Evolutionary conservation across 1,140 invertebrate species (phyloP).

Genomic region (Lepidurus packardi): DNA sequence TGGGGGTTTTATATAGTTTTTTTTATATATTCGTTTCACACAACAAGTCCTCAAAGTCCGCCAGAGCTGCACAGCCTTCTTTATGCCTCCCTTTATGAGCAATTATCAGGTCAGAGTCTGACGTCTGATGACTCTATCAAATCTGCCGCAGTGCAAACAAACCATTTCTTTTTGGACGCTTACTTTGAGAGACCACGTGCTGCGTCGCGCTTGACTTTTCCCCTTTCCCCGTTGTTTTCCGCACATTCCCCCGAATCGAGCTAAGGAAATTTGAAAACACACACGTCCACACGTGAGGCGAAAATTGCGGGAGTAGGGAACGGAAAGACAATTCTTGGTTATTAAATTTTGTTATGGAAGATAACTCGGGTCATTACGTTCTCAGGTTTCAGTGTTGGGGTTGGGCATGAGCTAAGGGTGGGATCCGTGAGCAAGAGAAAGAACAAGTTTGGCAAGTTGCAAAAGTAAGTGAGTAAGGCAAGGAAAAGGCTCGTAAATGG

Average conservation of each 20-base stretch:
- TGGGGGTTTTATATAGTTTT: not conserved
- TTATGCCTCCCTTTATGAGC: conserved; percentile 17
- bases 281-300: not conserved
- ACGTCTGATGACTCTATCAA: conserved; percentile 15
- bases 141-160: conserved; percentile 21
- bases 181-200: conserved; percentile 1
- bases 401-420: no score
- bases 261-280: not conserved
- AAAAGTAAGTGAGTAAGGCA: not conserved
- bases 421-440: not conserved
- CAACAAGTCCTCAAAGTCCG: conserved; percentile 5
- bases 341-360: not conserved
- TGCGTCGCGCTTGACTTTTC: not conserved
- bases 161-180: conserved; percentile 16
- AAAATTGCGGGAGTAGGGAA: not conserved
- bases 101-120: conserved; percentile 14
- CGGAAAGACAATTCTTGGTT: not conserved
- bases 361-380: not conserved
- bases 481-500: conserved; percentile 8
- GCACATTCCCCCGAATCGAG: not conserved
- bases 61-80: not conserved
- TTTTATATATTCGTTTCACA: not conserved
- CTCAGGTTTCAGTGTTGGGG: no score
- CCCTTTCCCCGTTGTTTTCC: not conserved
- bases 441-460: not conserved